Evolutionary conservation across 2,113 vertebrate species (phyloP).

Genomic region (Corynorhinus townsendii): DNA sequence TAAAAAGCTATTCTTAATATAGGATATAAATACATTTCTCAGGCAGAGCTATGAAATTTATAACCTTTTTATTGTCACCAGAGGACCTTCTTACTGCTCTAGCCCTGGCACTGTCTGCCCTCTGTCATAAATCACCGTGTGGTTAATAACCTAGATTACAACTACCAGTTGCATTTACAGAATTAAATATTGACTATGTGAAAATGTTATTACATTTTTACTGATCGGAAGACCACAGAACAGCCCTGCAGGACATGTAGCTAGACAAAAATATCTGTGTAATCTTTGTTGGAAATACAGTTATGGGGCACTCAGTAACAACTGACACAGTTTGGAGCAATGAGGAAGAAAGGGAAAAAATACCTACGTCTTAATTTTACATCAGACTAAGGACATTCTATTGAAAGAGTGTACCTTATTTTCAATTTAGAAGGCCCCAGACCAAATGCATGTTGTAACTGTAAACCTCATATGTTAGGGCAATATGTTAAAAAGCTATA

Average conservation of each 20-base stretch:
- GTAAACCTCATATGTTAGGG: background rate
- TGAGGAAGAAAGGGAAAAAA: slow-evolving; percentile 42
- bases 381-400: slow-evolving; percentile 15
- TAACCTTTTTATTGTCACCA: slow-evolving; percentile 89
- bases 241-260: slow-evolving; percentile 81
- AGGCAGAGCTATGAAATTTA: slow-evolving; percentile 88
- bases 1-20: slow-evolving; percentile 91
- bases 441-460: background rate
- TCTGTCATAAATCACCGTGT: slow-evolving; percentile 84
- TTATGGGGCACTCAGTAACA: slow-evolving; percentile 71
- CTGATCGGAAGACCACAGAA: slow-evolving; percentile 81
- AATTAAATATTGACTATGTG: slow-evolving; percentile 91
- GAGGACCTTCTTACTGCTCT: slow-evolving; percentile 83
- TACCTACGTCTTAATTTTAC: slow-evolving; percentile 64
- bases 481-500: background rate
- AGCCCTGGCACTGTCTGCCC: slow-evolving; percentile 78
- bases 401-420: slow-evolving; percentile 32
- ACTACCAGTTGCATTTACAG: slow-evolving; percentile 88
- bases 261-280: slow-evolving; percentile 82
- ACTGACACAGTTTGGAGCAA: slow-evolving; percentile 62
- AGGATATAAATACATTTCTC: slow-evolving; percentile 88
- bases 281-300: slow-evolving; percentile 80
- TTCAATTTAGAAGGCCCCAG: slow-evolving; percentile 49
- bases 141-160: slow-evolving; percentile 88
- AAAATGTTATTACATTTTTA: slow-evolving; percentile 89